Base-by-base conservation (phyloP, 2,888 invertebrate genomes). In the Anodontia alba region DNA sequence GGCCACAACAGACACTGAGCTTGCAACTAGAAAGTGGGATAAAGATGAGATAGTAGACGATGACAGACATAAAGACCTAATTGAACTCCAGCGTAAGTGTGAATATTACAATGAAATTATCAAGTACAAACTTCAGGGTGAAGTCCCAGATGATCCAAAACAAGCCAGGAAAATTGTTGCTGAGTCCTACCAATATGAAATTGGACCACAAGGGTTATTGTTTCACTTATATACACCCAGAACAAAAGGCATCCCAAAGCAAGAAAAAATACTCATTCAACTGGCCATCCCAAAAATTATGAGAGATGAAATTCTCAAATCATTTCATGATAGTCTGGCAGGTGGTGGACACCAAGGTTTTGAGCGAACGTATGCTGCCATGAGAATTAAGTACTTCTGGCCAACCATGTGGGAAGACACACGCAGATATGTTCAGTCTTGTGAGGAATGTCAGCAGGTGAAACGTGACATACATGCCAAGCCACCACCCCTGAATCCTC, bases 331-430 rank as follows among this genome's bases (percentile, higher is more conserved):
- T 62, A 68, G 68, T 57, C 15, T 83, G 2, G 36, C 72, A 10
- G 81, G 84, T 54, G 83, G 86, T 0, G 79, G 74, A 26, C 87
- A 87, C 46, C 83, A 88, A 73, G 85, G 87, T 12, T 76, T 83
- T 57, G 83, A 87, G 42, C 31, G 85, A n/a, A 84, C 87, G 31
- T 87, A 82, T 74, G 77, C 57, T 23, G 66, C 81, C 15, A 49
- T 87, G 20, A 46, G 82, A 0, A 33, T 33, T 5, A 85, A 84
- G 62, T 87, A 82, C 57, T 86, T 26, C 67, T 88, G 87, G 87
- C 86, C 84, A 2, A n/a, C 68, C 31, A 88, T 88, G 87, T 88
- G 73, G 49, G 38, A 29, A 36, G 83, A 87, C 49, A 57, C 72
- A 5, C 66, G 71, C 29, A 33, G 54, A 15, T 86, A 87, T 70